phyloP scores from a whole-genome alignment of 2,797 vertebrate species.

The Centroberyx gerrardi region DNA sequence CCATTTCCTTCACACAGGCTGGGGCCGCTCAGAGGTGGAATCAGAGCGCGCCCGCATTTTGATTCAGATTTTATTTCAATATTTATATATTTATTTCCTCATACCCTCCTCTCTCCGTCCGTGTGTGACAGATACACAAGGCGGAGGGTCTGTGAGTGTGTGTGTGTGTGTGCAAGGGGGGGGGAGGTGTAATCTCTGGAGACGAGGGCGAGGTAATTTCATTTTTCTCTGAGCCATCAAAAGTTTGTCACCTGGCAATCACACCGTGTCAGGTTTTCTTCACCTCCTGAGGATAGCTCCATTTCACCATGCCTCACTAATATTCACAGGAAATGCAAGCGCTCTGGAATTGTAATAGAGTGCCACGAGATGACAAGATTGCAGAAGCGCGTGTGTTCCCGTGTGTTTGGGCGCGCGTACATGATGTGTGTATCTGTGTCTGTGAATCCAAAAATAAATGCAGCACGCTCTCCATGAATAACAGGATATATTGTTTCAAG shows the following conservation, averaged over 20 bases:
- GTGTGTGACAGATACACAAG: constrained; percentile 15
- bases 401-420: constrained; percentile 3
- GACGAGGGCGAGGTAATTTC: constrained; percentile 67
- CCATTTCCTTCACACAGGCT: constrained; percentile 59
- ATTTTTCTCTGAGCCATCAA: constrained; percentile 73
- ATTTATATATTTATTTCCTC: constrained; percentile 67
- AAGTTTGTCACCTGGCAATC: constrained; percentile 82
- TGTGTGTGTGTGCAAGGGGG: constrained; percentile 23
- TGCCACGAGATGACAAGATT: constrained; percentile 38
- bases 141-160: constrained; percentile 8
- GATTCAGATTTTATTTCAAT: constrained; percentile 72
- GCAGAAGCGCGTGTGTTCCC: constrained; percentile 6
- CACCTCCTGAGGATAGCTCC: constrained; percentile 66
- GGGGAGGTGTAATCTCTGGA: constrained; percentile 72
- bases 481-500: background rate
- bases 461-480: background rate
- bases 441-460: constrained; percentile 10
- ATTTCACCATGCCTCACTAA: constrained; percentile 52
- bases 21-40: constrained; percentile 51
- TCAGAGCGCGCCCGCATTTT: constrained; percentile 29
- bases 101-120: constrained; percentile 19
- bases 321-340: constrained; percentile 41
- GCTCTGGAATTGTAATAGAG: constrained; percentile 46
- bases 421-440: constrained; percentile 11
- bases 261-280: constrained; percentile 60